Base-by-base conservation (phyloP, 2,113 vertebrate genomes). In the Stigmatopora nigra region DNA sequence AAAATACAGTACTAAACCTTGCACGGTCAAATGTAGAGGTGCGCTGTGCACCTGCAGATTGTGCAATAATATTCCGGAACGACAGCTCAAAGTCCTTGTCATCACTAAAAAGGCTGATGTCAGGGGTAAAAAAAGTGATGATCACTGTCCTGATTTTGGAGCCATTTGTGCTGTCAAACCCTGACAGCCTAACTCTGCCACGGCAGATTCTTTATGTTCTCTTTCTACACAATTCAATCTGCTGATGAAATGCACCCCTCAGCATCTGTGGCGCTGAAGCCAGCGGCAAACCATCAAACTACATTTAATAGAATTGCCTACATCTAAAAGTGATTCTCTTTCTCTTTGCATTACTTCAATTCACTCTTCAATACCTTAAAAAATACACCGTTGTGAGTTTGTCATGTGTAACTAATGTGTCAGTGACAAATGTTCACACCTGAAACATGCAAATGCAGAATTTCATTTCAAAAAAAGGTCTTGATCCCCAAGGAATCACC, bases 231-330 rank as follows among this genome's bases (percentile, higher is more conserved):
- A 84, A 78, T 84, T 83, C 84, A 79, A 70, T 78, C 51, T 0
- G 22, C 80, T 88, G 86, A 88, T 89, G 86, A 88, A 89, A 83
- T 67, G 74, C 72, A 60, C 72, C 65, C 59, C 61, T 82, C 72
- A 41, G 72, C 78, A 62, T 36, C 59, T 79, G 78, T 59, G 63
- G 66, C 72, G 46, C 64, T 74, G 67, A 73, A 69, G 61, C 61
- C 67, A 65, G 49, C 62, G 68, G 75, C 65, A 60, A 77, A 78
- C 31, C 68, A 71, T 82, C 72, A 64, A 67, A 71, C 64, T 60
- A 64, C 69, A 71, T 78, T 73, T 41, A 64, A 65, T 66, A 48
- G 45, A 53, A 59, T 20, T 9, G 38, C 65, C n/a, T 41, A 46
- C 48, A 58, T 52, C 71, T 62, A 41, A 41, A 68, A 25, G 25